These are phyloP conservation scores for Empidonax alnorum DNA, from an alignment of 2,113 vertebrate species.

Conservation along the genomic window DNA sequence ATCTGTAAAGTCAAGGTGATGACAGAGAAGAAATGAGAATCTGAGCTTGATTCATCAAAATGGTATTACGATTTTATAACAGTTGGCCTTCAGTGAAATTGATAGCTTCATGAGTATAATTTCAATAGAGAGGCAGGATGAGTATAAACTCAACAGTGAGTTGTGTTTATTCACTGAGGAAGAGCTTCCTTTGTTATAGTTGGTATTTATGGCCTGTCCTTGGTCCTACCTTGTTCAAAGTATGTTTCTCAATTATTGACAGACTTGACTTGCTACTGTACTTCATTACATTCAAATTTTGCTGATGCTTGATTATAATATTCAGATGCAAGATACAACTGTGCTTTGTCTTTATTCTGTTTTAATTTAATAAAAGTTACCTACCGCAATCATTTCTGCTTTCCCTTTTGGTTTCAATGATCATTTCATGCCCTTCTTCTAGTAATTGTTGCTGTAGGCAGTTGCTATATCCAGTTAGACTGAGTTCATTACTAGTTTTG, in stretches of 20 bases:
- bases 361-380: conserved; percentile 28
- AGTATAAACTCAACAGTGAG: neutral
- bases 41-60: neutral
- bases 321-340: neutral
- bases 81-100: neutral
- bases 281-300: neutral
- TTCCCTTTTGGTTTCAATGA: conserved; percentile 14
- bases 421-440: conserved; percentile 1
- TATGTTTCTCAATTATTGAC: neutral
- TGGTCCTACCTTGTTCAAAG: neutral
- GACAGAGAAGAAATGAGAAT: neutral
- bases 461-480: conserved; percentile 19
- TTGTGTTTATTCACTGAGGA: neutral
- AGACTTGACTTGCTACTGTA: neutral
- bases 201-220: neutral
- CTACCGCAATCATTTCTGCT: neutral
- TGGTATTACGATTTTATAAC: neutral
- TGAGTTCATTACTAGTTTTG: conserved; percentile 30
- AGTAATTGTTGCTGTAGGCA: conserved; percentile 46
- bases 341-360: neutral
- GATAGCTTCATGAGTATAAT: neutral
- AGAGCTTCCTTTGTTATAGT: neutral
- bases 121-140: neutral
- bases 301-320: conserved; percentile 10
- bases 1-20: neutral